Base-by-base conservation (phyloP, 1,140 invertebrate species). In the Drosophila mojavensis region DNA sequence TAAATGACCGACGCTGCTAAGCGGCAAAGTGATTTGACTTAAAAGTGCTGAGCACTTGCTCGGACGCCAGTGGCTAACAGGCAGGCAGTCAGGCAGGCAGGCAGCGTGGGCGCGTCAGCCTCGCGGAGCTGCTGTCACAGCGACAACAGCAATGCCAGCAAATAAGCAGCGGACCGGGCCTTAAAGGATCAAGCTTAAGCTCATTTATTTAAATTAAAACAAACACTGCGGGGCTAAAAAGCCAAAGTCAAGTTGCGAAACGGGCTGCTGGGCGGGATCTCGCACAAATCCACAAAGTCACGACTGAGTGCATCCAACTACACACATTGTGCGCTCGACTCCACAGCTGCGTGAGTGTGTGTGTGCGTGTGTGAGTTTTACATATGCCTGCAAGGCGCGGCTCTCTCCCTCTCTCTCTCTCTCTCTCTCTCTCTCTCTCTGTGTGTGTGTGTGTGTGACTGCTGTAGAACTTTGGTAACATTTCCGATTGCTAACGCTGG, bases 131-230 rank as follows among this genome's bases (percentile, higher is more conserved):
- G 5, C 13, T 20, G 30, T 39, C 17, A 33, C 24, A 33, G 39
- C 54, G 36, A 15, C 65, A 62, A 66, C 43, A 51, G 55, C 28
- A 30, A 53, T 4, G 36, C 56, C 64, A 75, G 82, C 74, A 82
- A 74, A 77, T 50, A 55, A 47, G 50, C 59, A 60, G 53, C 24
- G 48, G 45, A 5, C 71, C 30, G 45, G 70, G 84, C 84, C 85
- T 89, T 89, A 85, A 84, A 81, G 81, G 85, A 85, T 89, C 81
- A 90, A 75, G 79, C 88, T 90, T 90, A 90, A 90, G 86, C 86
- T 90, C 88, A 90, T 90, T 90, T 90, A 90, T 90, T 90, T 90
- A 90, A 90, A 90, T 90, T 90, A 90, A 91, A 90, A 88, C 82
- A 90, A 90, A 90, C 88, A 90, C 88, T 88, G 82, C 79, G 77